Percentiles rank a stretch among this genome's conserved stretches.
Conservation (phyloP, 2,113 vertebrate species). For the Halichoerus grypus region DNA sequence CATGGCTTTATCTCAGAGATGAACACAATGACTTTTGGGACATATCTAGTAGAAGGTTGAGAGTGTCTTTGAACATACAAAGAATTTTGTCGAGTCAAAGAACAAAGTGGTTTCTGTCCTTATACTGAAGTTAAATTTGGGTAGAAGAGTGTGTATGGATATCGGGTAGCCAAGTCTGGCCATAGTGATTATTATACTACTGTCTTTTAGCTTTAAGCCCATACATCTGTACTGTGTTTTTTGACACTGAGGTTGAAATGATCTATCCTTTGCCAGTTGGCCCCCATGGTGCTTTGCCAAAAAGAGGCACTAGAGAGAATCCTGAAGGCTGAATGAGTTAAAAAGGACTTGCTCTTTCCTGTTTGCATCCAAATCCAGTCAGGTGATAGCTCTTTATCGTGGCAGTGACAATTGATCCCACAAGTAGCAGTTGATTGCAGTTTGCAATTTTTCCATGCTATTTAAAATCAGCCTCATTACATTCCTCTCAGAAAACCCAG, state of each 20-base stretch:
- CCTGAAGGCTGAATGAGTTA: neutral
- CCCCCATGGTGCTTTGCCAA: neutral
- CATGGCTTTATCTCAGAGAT: neutral
- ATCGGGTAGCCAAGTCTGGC: neutral
- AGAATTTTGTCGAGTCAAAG: neutral
- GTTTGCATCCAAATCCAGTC: neutral
- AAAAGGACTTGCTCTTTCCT: neutral
- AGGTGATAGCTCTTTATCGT: neutral
- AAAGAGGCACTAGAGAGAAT: slow-evolving; percentile 42
- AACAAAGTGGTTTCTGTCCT: slow-evolving; percentile 22
- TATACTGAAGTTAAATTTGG: neutral
- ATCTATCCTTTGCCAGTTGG: neutral
- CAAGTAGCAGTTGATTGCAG: neutral
- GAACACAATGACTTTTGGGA: neutral
- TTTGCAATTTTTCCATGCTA: slow-evolving; percentile 21
- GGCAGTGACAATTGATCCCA: neutral
- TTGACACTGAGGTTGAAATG: neutral
- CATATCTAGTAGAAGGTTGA: neutral
- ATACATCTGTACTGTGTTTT: neutral
- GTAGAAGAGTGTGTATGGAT: neutral
- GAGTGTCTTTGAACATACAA: neutral
- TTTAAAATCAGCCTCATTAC: slow-evolving; percentile 7
- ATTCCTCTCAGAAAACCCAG: slow-evolving; percentile 1
- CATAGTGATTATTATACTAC: neutral
- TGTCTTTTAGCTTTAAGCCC: neutral